These are phyloP conservation scores for Aelia acuminata DNA, from an alignment of 2,888 invertebrate genomes.

Conservation along the genomic window DNA sequence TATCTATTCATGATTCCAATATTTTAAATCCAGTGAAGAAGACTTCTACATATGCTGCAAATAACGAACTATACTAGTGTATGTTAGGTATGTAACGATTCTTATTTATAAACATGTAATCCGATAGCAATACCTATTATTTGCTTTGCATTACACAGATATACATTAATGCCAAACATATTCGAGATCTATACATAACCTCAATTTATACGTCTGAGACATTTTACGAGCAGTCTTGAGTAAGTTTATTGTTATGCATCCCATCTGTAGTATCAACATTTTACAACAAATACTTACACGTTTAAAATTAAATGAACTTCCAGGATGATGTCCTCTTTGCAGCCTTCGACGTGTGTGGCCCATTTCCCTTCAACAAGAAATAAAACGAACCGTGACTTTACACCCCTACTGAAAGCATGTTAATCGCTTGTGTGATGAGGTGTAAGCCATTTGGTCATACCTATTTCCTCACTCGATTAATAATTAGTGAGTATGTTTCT, in stretches of 20 bases:
- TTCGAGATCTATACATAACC: too few species aligned
- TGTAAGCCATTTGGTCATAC: neutral
- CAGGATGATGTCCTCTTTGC: neutral
- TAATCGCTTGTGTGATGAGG: neutral
- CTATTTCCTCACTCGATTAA: neutral
- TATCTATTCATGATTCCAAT: neutral
- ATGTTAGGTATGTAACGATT: too few species aligned
- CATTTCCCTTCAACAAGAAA: neutral
- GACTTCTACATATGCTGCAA: neutral
- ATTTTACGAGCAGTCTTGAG: neutral
- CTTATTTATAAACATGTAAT: neutral
- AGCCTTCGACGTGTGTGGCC: neutral
- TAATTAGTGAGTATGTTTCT: neutral
- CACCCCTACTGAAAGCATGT: neutral
- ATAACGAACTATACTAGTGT: too few species aligned
- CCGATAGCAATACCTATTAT: neutral
- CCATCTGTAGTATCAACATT: neutral
- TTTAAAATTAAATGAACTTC: neutral
- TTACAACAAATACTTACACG: neutral
- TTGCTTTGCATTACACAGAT: neutral
- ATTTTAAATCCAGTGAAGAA: neutral
- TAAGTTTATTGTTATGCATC: neutral
- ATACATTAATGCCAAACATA: too few species aligned
- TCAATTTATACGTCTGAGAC: neutral
- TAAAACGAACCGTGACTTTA: constrained; percentile 2